These are phyloP conservation scores for Tetraneura akinire DNA, from an alignment of 1,140 invertebrate genomes.

Conservation along the genomic window DNA sequence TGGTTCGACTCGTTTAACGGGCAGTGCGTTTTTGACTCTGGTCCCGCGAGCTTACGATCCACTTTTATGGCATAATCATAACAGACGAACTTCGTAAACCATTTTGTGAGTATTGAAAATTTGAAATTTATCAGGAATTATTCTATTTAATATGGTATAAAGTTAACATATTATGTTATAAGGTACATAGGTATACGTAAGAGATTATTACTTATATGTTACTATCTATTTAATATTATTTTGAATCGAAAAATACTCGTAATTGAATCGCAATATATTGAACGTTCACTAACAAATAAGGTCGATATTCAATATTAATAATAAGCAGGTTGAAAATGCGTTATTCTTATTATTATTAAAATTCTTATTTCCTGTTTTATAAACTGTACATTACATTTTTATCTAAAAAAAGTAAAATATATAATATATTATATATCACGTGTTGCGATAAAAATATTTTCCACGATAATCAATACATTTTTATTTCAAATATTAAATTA, in stretches of 20 bases:
- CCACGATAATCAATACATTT: too few species aligned
- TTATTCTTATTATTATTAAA: neutral
- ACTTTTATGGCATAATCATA: neutral
- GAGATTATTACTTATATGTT: too few species aligned
- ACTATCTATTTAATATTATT: too few species aligned
- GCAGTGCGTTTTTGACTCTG: slow-evolving; percentile 26
- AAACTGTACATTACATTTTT: too few species aligned
- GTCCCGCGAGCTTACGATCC: neutral
- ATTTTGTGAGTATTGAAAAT: slow-evolving; percentile 18
- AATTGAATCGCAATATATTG: neutral
- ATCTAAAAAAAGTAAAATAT: too few species aligned
- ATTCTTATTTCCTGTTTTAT: neutral
- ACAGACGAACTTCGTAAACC: neutral
- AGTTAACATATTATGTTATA: too few species aligned
- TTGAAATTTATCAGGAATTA: too few species aligned
- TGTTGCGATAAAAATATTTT: neutral
- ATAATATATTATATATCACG: too few species aligned
- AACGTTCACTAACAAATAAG: neutral
- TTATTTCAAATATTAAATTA: too few species aligned
- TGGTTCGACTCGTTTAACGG: neutral
- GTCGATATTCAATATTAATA: neutral
- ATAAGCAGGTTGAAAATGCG: neutral
- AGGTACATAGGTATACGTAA: too few species aligned
- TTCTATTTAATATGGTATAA: too few species aligned
- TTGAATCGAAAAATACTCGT: too few species aligned